Base-by-base conservation (phyloP, 2,113 vertebrate species). In the Alligator mississippiensis region DNA sequence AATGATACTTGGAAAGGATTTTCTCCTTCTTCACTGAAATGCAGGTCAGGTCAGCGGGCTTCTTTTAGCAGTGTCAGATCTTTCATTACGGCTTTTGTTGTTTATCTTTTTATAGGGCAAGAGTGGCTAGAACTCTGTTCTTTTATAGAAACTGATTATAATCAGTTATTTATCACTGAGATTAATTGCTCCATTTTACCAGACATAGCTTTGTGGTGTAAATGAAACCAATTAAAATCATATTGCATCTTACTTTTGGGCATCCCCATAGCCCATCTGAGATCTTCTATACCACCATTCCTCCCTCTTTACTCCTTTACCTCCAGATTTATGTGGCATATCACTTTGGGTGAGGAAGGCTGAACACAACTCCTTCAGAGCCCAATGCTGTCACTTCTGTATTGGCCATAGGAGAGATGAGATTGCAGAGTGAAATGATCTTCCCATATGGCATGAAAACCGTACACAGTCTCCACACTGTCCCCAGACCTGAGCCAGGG, bases 321-420 rank as follows among this genome's bases (percentile, higher is more conserved):
- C 70, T 77, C 68, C 59, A 0, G 0, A 60, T 59, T 87, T 68
- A 10, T 30, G 3, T 3, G 54, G 80, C 55, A 9, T 54, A 68
- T 12, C 25, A 6, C 74, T 78, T 55, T 72, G 89, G 19, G 74
- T 76, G 57, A 1, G 9, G 57, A n/a, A 68, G 79, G 60, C 85
- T 90, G 92, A 63, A 3, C 34, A 19, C 5, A 17, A 68, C 58
- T 89, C 74, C 24, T 27, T 5, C 81, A 79, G 68, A 81, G 59
- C 63, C 80, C 89, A 87, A 82, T 85, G 80, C 93, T 94, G 76
- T 79, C 68, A 17, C 66, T 92, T 75, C 87, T 80, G 28, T 58
- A 5, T 18, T 86, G 47, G 84, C 87, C n/a, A 19, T 57, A 76
- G 81, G 93, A 27, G 28, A 84, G 80, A 93, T 38, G 83, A 93